Conservation (phyloP, 1,140 invertebrate genomes). For the Meteorus sp. region DNA sequence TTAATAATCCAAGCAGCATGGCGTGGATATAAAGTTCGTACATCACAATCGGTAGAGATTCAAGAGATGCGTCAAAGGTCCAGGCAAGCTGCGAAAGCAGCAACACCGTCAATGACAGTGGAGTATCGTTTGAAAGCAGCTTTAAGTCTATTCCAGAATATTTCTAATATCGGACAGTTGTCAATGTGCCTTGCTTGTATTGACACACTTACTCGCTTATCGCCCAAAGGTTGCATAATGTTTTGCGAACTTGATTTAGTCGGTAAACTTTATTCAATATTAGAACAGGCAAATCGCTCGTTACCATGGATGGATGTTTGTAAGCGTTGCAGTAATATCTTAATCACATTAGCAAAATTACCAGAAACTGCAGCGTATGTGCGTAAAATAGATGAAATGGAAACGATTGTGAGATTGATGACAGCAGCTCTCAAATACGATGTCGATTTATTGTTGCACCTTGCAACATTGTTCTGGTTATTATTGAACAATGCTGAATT, state of each 20-base stretch:
- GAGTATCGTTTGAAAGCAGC: slow-evolving; percentile 34
- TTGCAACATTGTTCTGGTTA: slow-evolving; percentile 39
- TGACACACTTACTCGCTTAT: slow-evolving; percentile 47
- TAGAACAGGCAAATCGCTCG: slow-evolving; percentile 47
- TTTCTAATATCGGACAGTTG: slow-evolving; percentile 39
- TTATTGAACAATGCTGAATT: slow-evolving; percentile 31
- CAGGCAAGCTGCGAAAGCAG: slow-evolving; percentile 53
- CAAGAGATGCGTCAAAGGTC: slow-evolving; percentile 55
- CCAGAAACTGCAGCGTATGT: slow-evolving; percentile 37
- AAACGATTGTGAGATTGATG: slow-evolving; percentile 35
- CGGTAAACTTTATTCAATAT: slow-evolving; percentile 42
- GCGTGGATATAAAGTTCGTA: slow-evolving; percentile 63
- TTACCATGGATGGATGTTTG: slow-evolving; percentile 48
- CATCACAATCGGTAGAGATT: slow-evolving; percentile 43
- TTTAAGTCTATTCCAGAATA: slow-evolving; percentile 34
- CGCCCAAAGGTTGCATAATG: slow-evolving; percentile 37
- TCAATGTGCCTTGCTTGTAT: slow-evolving; percentile 41
- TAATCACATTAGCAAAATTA: slow-evolving; percentile 49
- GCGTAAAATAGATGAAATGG: slow-evolving; percentile 33
- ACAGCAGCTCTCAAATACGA: slow-evolving; percentile 33
- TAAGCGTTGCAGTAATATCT: slow-evolving; percentile 42
- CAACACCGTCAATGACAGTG: slow-evolving; percentile 34
- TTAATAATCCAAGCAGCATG: slow-evolving; percentile 68
- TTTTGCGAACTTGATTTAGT: slow-evolving; percentile 41
- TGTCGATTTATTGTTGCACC: slow-evolving; percentile 35